Conservation (phyloP, 2,113 vertebrate genomes). For the Motacilla tschutschensis region DNA sequence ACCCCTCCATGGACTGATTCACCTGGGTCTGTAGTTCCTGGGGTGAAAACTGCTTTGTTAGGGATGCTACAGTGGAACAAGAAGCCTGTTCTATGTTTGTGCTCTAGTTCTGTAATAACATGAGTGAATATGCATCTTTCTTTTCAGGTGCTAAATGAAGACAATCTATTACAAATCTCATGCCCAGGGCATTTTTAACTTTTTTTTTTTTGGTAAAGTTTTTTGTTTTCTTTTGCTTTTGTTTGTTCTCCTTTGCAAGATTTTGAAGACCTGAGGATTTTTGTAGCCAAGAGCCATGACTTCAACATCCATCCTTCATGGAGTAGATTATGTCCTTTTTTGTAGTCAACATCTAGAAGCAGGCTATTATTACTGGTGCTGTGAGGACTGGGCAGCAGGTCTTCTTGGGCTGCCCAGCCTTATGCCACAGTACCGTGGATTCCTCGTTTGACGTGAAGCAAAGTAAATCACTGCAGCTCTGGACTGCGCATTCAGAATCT, state of each 20-base stretch:
- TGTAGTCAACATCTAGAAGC: neutral
- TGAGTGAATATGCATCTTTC: neutral
- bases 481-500: accelerated
- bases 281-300: neutral
- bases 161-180: neutral
- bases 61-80: neutral
- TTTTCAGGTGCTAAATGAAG: neutral
- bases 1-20: neutral
- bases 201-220: neutral
- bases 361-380: neutral
- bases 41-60: neutral
- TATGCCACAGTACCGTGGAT: accelerated
- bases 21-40: neutral
- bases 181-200: neutral
- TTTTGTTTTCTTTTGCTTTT: neutral
- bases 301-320: neutral
- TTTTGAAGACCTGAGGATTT: neutral
- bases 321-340: neutral
- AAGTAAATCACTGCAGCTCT: neutral
- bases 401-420: neutral
- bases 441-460: neutral
- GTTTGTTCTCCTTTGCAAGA: neutral
- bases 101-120: neutral
- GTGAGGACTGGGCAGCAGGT: neutral
- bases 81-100: neutral